Percentiles rank a stretch among this genome's conserved stretches.
Conservation (phyloP, 2,888 invertebrate species). For the Drosophila phalerata region DNA sequence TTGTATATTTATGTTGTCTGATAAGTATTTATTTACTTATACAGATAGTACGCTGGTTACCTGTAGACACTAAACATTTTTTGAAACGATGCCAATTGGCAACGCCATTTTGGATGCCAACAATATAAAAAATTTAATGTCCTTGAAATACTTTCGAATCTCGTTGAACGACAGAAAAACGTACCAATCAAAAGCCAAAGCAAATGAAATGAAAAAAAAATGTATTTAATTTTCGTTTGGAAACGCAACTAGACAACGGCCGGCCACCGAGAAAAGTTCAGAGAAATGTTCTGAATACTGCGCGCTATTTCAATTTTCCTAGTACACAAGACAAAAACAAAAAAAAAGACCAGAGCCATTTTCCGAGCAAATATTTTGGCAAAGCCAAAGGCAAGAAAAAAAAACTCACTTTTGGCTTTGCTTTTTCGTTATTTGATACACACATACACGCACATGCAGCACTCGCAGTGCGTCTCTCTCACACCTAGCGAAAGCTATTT, state of each 20-base stretch:
- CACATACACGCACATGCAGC: constrained; percentile 28
- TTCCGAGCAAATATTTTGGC: constrained; percentile 61
- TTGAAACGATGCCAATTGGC: constrained; percentile 68
- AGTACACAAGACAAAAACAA: constrained; percentile 7
- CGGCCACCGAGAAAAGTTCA: constrained; percentile 30
- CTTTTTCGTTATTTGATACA: constrained; percentile 74
- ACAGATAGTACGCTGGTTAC: constrained; percentile 52
- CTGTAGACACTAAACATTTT: constrained; percentile 45
- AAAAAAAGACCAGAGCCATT: constrained; percentile 39
- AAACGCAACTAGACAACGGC: constrained; percentile 53
- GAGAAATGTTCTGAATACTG: constrained; percentile 59
- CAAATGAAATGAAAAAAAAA: constrained; percentile 47
- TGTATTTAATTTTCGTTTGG: constrained; percentile 56
- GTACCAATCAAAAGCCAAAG: constrained; percentile 42
- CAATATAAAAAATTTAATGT: constrained; percentile 42
- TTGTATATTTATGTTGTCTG: constrained; percentile 56
- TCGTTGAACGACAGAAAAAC: constrained; percentile 26
- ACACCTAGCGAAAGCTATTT: constrained; percentile 60
- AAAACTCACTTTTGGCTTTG: constrained; percentile 44
- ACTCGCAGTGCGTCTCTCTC: constrained; percentile 54
- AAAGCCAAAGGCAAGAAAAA: constrained; percentile 42
- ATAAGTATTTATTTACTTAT: constrained; percentile 53
- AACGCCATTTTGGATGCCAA: constrained; percentile 17
- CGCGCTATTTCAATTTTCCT: constrained; percentile 42
- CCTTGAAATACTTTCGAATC: constrained; percentile 72